Conservation (phyloP, 2,888 invertebrate species). For the Xanthia togata region DNA sequence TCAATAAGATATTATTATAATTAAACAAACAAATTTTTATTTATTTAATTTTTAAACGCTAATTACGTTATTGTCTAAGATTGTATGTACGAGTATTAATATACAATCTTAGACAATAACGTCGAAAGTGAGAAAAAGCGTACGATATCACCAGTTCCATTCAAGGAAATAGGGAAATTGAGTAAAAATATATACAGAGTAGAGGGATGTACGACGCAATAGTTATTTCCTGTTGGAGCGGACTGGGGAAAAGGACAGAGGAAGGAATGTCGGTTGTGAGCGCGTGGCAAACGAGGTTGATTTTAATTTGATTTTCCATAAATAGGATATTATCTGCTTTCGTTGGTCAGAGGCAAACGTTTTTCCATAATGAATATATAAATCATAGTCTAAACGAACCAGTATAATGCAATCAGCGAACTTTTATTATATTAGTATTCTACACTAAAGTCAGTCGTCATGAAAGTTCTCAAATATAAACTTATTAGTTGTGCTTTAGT, state of each 20-base stretch:
- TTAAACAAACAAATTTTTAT: not conserved
- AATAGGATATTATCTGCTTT: not conserved
- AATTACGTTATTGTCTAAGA: too few relatives aligned
- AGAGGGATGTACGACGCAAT: conserved; percentile 8
- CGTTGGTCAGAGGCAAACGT: too few relatives aligned
- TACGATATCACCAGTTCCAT: not conserved
- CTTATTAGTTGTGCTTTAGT: not conserved
- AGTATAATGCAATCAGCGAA: too few relatives aligned
- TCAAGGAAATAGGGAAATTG: not conserved
- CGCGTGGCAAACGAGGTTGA: conserved; percentile 11
- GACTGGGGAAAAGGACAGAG: conserved; percentile 5
- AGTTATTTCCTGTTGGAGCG: conserved; percentile 50
- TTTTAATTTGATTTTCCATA: conserved; percentile 36
- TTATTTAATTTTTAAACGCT: too few relatives aligned
- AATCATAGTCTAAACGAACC: too few relatives aligned
- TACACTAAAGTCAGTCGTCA: not conserved
- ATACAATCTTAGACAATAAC: not conserved
- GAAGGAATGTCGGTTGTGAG: conserved; percentile 19
- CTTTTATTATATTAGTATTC: not conserved
- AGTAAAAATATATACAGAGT: too few relatives aligned
- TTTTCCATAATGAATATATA: too few relatives aligned
- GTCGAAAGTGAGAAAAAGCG: not conserved
- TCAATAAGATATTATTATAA: not conserved
- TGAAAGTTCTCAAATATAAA: not conserved
- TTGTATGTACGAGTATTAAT: too few relatives aligned